A percentile compares a stretch with the other conserved stretches of the same genome.
These are phyloP conservation scores for Drosophila ustulata DNA, from an alignment of 2,888 invertebrate genomes.

Conservation along the genomic window DNA sequence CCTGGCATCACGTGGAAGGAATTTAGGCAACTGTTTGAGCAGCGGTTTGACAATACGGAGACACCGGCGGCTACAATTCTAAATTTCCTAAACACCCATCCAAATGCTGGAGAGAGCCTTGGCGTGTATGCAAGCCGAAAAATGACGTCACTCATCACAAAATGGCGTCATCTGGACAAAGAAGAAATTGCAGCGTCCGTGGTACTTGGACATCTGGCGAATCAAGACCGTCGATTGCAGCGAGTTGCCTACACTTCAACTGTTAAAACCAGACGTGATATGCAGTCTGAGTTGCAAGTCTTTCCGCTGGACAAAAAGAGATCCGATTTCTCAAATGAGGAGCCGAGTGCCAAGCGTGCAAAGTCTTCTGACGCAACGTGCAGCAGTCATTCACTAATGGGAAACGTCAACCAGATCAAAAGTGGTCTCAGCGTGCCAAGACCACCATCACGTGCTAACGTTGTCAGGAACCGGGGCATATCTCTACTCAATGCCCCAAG, in stretches of 20 bases:
- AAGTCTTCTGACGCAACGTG: background rate
- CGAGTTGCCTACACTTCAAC: conserved; percentile 3
- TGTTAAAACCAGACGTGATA: conserved; percentile 1
- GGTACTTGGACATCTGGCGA: conserved; percentile 11
- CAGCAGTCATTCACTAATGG: background rate
- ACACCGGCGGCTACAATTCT: no score
- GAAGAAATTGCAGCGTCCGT: conserved; percentile 4
- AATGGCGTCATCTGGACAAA: conserved; percentile 7
- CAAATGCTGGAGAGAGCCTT: background rate
- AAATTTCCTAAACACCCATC: no score
- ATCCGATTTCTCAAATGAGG: no score
- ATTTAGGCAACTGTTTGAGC: no score
- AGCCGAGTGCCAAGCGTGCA: background rate
- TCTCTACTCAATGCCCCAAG: conserved; percentile 1
- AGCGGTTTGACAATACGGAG: no score
- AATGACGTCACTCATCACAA: conserved; percentile 5
- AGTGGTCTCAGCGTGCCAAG: background rate
- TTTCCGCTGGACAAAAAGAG: background rate
- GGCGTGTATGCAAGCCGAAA: background rate
- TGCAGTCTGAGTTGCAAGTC: conserved; percentile 10
- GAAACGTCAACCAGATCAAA: no score
- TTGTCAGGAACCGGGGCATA: conserved; percentile 6
- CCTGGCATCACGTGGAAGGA: no score
- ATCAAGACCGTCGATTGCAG: conserved; percentile 3
- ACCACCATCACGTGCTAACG: conserved; percentile 1